Conservation (phyloP, 1,140 invertebrate genomes). For the Diprion similis region DNA sequence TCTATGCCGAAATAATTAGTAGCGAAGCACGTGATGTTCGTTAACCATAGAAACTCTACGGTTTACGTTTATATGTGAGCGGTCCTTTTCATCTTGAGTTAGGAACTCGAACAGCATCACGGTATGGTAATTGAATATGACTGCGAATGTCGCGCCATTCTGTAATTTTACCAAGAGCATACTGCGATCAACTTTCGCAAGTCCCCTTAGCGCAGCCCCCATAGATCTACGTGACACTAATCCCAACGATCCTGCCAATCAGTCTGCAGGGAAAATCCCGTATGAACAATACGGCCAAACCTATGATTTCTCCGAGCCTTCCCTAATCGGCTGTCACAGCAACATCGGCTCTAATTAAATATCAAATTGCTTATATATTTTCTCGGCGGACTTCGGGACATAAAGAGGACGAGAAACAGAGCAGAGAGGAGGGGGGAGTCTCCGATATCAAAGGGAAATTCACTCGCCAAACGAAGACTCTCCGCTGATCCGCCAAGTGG, state of each 20-base stretch:
- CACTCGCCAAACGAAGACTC: conserved; percentile 42
- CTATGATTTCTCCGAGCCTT: conserved; percentile 21
- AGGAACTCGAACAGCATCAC: no score
- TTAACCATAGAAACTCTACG: background rate
- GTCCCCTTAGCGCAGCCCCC: conserved; percentile 24
- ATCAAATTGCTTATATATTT: conserved; percentile 42
- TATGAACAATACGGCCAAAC: background rate
- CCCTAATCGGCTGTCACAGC: conserved; percentile 29
- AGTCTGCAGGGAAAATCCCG: conserved; percentile 10
- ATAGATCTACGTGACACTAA: conserved; percentile 42
- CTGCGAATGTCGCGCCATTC: background rate
- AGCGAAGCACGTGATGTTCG: background rate
- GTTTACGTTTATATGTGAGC: background rate
- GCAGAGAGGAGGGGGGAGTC: conserved; percentile 16
- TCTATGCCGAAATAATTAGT: background rate
- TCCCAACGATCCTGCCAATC: conserved; percentile 42
- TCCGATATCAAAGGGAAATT: conserved; percentile 51
- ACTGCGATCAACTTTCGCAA: conserved; percentile 39
- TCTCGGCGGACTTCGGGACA: conserved; percentile 12
- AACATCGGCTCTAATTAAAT: conserved; percentile 51
- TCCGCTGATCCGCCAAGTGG: background rate
- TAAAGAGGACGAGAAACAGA: background rate
- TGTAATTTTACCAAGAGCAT: background rate
- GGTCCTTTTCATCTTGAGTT: background rate
- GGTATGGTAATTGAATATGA: no score